Evolutionary conservation across 2,113 vertebrate genomes (phyloP).

Genomic region (Dipodomys spectabilis): DNA sequence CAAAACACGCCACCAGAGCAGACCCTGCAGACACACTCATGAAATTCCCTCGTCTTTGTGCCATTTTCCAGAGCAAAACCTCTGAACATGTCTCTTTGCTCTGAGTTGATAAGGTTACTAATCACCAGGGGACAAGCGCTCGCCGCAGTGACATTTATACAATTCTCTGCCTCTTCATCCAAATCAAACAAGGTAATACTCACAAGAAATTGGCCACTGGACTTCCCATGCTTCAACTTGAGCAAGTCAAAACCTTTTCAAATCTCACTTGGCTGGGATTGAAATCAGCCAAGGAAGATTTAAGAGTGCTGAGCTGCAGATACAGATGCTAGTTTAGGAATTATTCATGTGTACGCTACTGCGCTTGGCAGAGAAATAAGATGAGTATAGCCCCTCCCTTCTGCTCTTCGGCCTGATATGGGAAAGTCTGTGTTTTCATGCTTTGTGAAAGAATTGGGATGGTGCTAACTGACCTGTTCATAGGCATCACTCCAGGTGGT

Average conservation of each 20-base stretch:
- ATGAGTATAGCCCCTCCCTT: not conserved
- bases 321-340: not conserved
- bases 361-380: not conserved
- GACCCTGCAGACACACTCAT: conserved; percentile 41
- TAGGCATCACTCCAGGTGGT: too few relatives aligned
- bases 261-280: conserved; percentile 11
- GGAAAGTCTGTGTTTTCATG: not conserved
- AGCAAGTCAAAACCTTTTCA: conserved; percentile 55
- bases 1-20: not conserved
- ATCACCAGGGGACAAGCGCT: conserved; percentile 77
- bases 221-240: conserved; percentile 24
- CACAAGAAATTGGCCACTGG: conserved; percentile 66
- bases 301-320: not conserved
- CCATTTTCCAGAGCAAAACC: conserved; percentile 53
- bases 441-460: accelerated
- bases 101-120: conserved; percentile 80
- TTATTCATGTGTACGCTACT: not conserved
- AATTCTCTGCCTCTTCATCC: conserved; percentile 70
- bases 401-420: accelerated
- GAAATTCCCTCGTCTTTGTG: conserved; percentile 55
- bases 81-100: conserved; percentile 65
- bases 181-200: conserved; percentile 79
- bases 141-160: conserved; percentile 78
- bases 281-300: conserved; percentile 45
- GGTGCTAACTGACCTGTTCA: too few relatives aligned